A percentile compares a stretch with the other conserved stretches of the same genome.
Evolutionary conservation across 2,888 invertebrate species (phyloP).

Genomic region (Phalangium opilio): DNA sequence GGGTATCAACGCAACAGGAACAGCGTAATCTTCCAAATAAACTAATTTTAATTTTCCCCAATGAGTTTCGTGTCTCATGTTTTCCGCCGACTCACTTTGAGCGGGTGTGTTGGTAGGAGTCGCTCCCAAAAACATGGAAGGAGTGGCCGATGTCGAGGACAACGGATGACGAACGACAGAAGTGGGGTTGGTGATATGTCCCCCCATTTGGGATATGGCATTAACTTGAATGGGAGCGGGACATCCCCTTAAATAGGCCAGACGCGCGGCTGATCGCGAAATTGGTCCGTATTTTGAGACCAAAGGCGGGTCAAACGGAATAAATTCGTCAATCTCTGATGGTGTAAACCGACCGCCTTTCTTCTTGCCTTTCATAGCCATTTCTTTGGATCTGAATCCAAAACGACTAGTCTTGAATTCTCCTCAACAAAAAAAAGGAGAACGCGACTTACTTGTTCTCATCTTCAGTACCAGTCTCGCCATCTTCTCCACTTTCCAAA

Average conservation of each 20-base stretch:
- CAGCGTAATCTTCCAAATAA: constrained; percentile 9
- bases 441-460: background rate
- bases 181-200: constrained; percentile 15
- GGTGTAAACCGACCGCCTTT: constrained; percentile 21
- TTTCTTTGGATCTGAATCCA: too few relatives aligned
- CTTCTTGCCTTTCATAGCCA: too few relatives aligned
- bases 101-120: constrained; percentile 4
- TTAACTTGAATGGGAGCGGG: constrained; percentile 19
- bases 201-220: constrained; percentile 17
- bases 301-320: constrained; percentile 48
- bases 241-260: constrained; percentile 9
- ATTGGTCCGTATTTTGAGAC: constrained; percentile 55
- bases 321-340: constrained; percentile 46
- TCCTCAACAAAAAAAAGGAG: too few relatives aligned
- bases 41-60: background rate
- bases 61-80: too few relatives aligned
- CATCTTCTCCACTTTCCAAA: too few relatives aligned
- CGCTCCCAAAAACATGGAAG: constrained; percentile 14
- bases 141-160: constrained; percentile 15
- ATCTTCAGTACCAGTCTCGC: too few relatives aligned
- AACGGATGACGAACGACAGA: constrained; percentile 16
- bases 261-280: constrained; percentile 32
- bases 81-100: background rate
- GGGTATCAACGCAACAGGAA: constrained; percentile 13
- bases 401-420: too few relatives aligned